Evolutionary conservation across 2,113 vertebrate species (phyloP).

Genomic region (Plecotus auritus): DNA sequence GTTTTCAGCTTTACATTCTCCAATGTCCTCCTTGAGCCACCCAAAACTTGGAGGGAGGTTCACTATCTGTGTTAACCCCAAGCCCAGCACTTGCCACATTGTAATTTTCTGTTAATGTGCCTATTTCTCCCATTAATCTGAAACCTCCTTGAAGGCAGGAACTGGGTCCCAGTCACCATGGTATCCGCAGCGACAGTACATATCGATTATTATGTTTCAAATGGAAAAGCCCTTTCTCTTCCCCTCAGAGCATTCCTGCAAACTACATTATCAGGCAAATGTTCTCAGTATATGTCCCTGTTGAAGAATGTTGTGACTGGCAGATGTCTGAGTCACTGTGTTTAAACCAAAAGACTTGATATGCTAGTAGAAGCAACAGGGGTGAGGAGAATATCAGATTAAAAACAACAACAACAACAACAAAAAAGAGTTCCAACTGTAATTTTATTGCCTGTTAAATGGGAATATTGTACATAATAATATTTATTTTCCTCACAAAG

Average conservation of each 20-base stretch:
- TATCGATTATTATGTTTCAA: background rate
- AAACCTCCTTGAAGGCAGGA: background rate
- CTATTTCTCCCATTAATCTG: background rate
- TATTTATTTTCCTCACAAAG: constrained; percentile 14
- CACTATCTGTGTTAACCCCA: background rate
- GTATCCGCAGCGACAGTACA: background rate
- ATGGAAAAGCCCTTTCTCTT: background rate
- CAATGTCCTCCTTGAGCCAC: background rate
- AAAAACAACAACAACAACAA: background rate
- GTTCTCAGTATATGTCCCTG: background rate
- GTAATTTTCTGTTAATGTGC: background rate
- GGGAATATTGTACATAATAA: background rate
- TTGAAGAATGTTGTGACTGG: background rate
- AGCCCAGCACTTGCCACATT: background rate
- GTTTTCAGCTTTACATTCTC: background rate
- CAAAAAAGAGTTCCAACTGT: background rate
- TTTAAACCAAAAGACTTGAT: background rate
- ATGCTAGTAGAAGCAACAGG: background rate
- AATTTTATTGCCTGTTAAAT: constrained; percentile 16
- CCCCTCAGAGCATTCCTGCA: background rate
- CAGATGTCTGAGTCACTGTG: background rate
- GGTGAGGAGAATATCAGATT: background rate
- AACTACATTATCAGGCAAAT: background rate
- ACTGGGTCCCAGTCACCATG: background rate
- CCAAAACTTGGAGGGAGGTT: background rate